Evolutionary conservation across 2,888 invertebrate genomes (phyloP).

Genomic region (Tipula confusa): DNA sequence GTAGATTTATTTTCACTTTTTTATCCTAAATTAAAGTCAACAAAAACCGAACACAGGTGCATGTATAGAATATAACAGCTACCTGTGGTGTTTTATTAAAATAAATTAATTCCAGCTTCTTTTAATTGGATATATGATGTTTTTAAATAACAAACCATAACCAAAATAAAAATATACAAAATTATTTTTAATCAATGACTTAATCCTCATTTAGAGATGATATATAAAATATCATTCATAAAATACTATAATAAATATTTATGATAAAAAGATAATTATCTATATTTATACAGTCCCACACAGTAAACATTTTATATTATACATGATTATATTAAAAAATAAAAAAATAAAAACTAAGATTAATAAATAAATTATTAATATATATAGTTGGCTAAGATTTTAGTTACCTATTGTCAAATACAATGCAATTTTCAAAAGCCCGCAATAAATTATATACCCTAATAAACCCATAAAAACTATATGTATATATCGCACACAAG

Average conservation of each 20-base stretch:
- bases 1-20: conserved; percentile 8
- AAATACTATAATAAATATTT: neutral
- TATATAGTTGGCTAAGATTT: no score
- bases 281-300: neutral
- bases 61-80: neutral
- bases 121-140: conserved; percentile 7
- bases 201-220: neutral
- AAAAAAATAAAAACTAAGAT: no score
- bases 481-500: no score
- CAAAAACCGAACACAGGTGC: conserved; percentile 1
- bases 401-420: no score
- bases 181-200: conserved; percentile 12
- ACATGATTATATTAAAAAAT: neutral
- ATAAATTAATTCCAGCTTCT: conserved; percentile 20
- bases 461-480: no score
- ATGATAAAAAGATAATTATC: neutral
- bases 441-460: no score
- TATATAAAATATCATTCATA: neutral
- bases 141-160: conserved; percentile 4
- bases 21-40: neutral
- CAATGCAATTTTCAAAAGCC: no score
- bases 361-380: no score
- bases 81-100: conserved; percentile 20
- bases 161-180: neutral
- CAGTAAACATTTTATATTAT: neutral